Conservation (phyloP, 2,888 invertebrate species). For the Quadriops clusia region DNA sequence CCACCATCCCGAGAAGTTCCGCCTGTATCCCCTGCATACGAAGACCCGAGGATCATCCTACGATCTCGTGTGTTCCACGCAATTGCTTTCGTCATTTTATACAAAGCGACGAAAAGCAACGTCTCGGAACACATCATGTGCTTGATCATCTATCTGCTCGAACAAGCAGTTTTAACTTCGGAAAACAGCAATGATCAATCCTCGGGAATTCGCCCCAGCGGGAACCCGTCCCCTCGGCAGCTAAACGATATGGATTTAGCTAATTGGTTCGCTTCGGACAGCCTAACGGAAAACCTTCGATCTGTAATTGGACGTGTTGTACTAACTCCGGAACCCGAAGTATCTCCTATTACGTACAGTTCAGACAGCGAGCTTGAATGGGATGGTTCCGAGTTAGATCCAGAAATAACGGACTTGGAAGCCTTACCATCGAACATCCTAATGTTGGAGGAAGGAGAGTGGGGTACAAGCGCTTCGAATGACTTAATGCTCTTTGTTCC, state of each 20-base stretch:
- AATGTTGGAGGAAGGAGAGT: slow-evolving; percentile 30
- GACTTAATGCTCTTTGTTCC: slow-evolving; percentile 18
- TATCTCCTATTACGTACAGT: slow-evolving; percentile 45
- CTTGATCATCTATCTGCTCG: slow-evolving; percentile 73
- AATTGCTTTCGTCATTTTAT: slow-evolving; percentile 68
- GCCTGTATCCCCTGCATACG: slow-evolving; percentile 49
- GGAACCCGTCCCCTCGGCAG: slow-evolving; percentile 26
- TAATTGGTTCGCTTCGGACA: slow-evolving; percentile 61
- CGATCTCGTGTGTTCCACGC: slow-evolving; percentile 55
- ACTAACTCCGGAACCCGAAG: slow-evolving; percentile 46
- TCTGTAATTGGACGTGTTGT: slow-evolving; percentile 53
- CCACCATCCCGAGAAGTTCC: slow-evolving; percentile 70
- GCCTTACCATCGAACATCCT: slow-evolving; percentile 30
- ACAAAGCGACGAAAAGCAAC: slow-evolving; percentile 62
- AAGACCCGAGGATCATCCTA: slow-evolving; percentile 53
- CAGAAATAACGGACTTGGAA: slow-evolving; percentile 37
- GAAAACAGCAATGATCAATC: slow-evolving; percentile 34
- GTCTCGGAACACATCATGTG: slow-evolving; percentile 84
- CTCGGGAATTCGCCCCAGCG: slow-evolving; percentile 39
- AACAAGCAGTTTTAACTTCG: slow-evolving; percentile 57
- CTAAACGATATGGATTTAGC: slow-evolving; percentile 45
- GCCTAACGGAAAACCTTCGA: slow-evolving; percentile 64
- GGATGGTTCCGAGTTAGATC: slow-evolving; percentile 56
- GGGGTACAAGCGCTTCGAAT: slow-evolving; percentile 16
- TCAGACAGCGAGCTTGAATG: slow-evolving; percentile 68